Evolutionary conservation across 2,113 vertebrate genomes (phyloP).

Genomic region (Rousettus leschenaultii): DNA sequence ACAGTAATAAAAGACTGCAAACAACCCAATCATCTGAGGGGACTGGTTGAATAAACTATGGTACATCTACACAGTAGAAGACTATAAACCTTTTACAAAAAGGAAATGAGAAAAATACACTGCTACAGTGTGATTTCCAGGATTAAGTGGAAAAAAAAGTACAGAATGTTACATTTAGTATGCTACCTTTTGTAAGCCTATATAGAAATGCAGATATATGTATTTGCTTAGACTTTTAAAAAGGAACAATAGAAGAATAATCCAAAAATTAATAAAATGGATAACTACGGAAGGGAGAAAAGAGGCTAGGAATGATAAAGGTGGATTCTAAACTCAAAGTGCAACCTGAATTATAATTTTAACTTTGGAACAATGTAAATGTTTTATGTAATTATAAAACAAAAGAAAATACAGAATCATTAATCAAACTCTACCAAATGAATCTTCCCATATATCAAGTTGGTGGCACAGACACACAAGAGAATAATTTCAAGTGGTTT

Average conservation of each 20-base stretch:
- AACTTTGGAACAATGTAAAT: slow-evolving; percentile 9
- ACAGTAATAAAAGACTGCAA: background rate
- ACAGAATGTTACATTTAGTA: background rate
- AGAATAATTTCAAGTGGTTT: background rate
- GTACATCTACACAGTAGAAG: background rate
- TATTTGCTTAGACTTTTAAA: background rate
- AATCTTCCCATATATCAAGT: background rate
- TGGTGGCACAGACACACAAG: background rate
- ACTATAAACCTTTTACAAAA: background rate
- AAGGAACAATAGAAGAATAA: slow-evolving; percentile 13
- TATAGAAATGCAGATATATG: background rate
- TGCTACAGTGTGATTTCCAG: background rate
- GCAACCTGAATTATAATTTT: background rate
- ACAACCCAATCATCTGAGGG: background rate
- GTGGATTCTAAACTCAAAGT: background rate
- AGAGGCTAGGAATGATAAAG: background rate
- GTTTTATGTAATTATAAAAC: slow-evolving; percentile 14
- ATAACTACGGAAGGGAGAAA: background rate
- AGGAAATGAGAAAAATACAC: background rate
- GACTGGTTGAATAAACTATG: background rate
- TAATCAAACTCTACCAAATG: background rate
- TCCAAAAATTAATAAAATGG: slow-evolving; percentile 4
- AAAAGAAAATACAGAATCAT: background rate
- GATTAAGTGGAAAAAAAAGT: background rate
- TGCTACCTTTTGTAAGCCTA: background rate